A percentile compares a stretch with the other conserved stretches of the same genome.
phyloP scores from a whole-genome alignment of 2,888 invertebrate species.

The Chesias legatella region DNA sequence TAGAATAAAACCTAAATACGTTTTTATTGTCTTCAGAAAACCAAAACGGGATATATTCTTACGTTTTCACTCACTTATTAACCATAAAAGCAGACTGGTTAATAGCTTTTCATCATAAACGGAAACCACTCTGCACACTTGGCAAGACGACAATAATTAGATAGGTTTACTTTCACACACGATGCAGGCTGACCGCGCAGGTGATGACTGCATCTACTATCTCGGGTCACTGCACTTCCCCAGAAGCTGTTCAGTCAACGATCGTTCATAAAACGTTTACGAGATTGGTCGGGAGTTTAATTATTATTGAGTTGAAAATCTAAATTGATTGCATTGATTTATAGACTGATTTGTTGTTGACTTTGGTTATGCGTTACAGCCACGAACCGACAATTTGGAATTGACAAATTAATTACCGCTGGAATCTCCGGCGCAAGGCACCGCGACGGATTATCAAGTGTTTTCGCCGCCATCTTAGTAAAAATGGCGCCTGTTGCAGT shows the following conservation, averaged over 20 bases:
- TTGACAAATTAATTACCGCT: slow-evolving; percentile 62
- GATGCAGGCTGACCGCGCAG: slow-evolving; percentile 44
- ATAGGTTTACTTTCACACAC: slow-evolving; percentile 66
- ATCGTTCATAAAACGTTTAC: slow-evolving; percentile 6
- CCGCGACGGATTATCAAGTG: slow-evolving; percentile 67
- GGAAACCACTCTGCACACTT: slow-evolving; percentile 31
- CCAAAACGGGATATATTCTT: too few relatives aligned
- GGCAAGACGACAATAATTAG: slow-evolving; percentile 57
- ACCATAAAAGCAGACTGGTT: slow-evolving; percentile 27
- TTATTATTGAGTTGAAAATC: slow-evolving; percentile 3
- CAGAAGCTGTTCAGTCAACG: slow-evolving; percentile 13
- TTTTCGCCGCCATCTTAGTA: slow-evolving; percentile 63
- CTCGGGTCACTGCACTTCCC: slow-evolving; percentile 61
- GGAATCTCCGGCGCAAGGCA: slow-evolving; percentile 45
- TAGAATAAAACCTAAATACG: too few relatives aligned
- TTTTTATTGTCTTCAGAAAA: too few relatives aligned
- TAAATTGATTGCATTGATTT: slow-evolving; percentile 15
- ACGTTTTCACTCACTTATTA: slow-evolving; percentile 14
- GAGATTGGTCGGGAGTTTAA: slow-evolving; percentile 3
- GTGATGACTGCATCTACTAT: slow-evolving; percentile 60
- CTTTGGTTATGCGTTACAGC: slow-evolving; percentile 33
- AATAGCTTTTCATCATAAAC: slow-evolving; percentile 24
- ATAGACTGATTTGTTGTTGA: slow-evolving; percentile 10
- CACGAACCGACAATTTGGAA: slow-evolving; percentile 33
- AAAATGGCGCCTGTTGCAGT: slow-evolving; percentile 60